Evolutionary conservation across 2,113 vertebrate species (phyloP), one percentile per base, ranked within the genome.

Genomic region (Psammodynastes pulverulentus): DNA sequence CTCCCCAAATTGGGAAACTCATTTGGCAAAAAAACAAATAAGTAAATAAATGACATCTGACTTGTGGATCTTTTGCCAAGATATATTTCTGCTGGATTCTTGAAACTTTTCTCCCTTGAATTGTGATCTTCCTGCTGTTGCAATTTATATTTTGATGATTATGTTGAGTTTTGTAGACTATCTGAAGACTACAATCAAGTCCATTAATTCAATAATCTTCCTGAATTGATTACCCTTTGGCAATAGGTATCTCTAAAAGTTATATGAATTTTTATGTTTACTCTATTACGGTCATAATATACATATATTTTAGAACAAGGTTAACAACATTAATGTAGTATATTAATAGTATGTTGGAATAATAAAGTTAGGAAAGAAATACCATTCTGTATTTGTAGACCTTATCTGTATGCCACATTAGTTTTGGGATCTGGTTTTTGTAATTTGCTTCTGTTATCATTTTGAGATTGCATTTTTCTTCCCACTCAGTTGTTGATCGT

Each of bases 341-440:
- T n/a, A 48, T 62, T 2, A 10, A 34, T 67, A 15, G 15, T 9
- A 4, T 49, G 88, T 53, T 34, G 56, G 26, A 23, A 24, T 8
- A 93, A 39, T 43, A 88, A 93, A 21, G 92, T 48, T 0, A 88
- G 45, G 48, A 17, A 39, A 93, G 7, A 85, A 56, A 13, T 58
- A 67, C 51, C 39, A 53, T 9, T 3, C 3, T 52, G 52, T 3
- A 34, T 15, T 26, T 12, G 8, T 29, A 17, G 48, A 15, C 91
- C 92, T 0, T 23, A 0, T 89, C 94, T 91, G 54, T 90, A 26
- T 67, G 26, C 45, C 48, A 0, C 12, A 51, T n/a, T 85, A 85
- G 91, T 45, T n/a, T 49, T n/a, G 6, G 39, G 1, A 1, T 2
- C 49, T 79, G 24, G 92, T 84, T 91, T 90, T 0, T 5, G 43